These are phyloP conservation scores for Taenioides sp. DNA, from an alignment of 2,797 vertebrate genomes.

Conservation along the genomic window DNA sequence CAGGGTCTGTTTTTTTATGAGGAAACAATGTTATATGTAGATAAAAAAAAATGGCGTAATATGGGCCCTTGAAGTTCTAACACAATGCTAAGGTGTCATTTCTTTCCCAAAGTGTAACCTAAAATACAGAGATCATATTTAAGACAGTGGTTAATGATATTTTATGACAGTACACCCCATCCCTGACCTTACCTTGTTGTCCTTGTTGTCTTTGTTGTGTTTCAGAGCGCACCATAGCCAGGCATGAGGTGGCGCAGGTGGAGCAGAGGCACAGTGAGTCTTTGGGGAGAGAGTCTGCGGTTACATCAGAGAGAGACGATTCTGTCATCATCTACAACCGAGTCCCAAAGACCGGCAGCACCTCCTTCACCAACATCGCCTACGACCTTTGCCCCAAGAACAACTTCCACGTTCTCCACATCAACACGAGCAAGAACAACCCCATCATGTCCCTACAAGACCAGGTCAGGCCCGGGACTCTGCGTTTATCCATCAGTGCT, in stretches of 20 bases:
- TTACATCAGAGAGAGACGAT: constrained; percentile 80
- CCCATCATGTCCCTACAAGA: constrained; percentile 97
- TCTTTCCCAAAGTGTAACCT: too few relatives aligned
- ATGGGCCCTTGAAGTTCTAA: too few relatives aligned
- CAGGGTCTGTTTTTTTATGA: too few relatives aligned
- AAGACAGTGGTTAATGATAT: too few relatives aligned
- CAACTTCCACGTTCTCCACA: constrained; percentile 93
- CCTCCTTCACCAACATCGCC: constrained; percentile 96
- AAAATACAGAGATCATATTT: too few relatives aligned
- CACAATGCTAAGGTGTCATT: too few relatives aligned
- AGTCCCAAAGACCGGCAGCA: constrained; percentile 97
- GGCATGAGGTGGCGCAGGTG: constrained; percentile 90
- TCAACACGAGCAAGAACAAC: constrained; percentile 97
- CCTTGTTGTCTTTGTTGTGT: neutral
- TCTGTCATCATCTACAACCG: constrained; percentile 93
- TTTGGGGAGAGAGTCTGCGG: constrained; percentile 50
- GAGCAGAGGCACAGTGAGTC: constrained; percentile 87
- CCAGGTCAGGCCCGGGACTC: constrained; percentile 80
- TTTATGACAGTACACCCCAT: too few relatives aligned
- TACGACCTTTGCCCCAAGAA: constrained; percentile 95
- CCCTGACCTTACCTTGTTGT: neutral
- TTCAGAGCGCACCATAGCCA: constrained; percentile 78
- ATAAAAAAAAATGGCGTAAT: too few relatives aligned
- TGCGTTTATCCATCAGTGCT: too few relatives aligned
- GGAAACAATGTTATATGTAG: too few relatives aligned